Conservation (phyloP, 2,113 vertebrate genomes). For the Sceloporus tristichus region DNA sequence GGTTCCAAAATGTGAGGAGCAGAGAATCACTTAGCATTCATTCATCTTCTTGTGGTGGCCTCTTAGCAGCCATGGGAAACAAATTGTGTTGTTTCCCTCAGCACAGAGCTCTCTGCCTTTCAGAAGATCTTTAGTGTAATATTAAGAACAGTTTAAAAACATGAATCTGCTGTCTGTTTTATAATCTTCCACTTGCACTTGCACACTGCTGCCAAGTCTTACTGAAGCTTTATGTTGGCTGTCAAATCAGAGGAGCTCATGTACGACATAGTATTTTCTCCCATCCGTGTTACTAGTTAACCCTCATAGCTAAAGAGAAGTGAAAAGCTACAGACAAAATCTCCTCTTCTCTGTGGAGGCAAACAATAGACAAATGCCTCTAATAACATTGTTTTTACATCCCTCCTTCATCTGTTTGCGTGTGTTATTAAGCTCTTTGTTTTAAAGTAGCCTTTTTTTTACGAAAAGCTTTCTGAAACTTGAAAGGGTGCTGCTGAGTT, state of each 20-base stretch:
- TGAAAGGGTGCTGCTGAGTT: neutral
- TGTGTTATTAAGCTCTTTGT: neutral
- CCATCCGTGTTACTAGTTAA: conserved; percentile 30
- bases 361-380: conserved; percentile 9
- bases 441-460: neutral
- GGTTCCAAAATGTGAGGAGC: neutral
- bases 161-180: conserved; percentile 15
- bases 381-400: neutral
- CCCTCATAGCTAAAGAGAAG: conserved; percentile 62
- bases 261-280: conserved; percentile 43
- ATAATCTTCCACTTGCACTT: conserved; percentile 48
- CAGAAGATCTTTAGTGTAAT: conserved; percentile 41
- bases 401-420: neutral
- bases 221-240: conserved; percentile 60
- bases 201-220: conserved; percentile 53
- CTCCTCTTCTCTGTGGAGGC: conserved; percentile 17
- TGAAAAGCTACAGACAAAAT: conserved; percentile 48
- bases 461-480: neutral
- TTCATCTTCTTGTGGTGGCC: neutral
- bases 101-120: neutral
- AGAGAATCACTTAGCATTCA: neutral
- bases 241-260: conserved; percentile 64
- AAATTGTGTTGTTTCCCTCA: neutral
- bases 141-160: conserved; percentile 8
- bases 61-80: neutral